Conservation (phyloP, 2,113 vertebrate genomes). For the Percina caprodes region DNA sequence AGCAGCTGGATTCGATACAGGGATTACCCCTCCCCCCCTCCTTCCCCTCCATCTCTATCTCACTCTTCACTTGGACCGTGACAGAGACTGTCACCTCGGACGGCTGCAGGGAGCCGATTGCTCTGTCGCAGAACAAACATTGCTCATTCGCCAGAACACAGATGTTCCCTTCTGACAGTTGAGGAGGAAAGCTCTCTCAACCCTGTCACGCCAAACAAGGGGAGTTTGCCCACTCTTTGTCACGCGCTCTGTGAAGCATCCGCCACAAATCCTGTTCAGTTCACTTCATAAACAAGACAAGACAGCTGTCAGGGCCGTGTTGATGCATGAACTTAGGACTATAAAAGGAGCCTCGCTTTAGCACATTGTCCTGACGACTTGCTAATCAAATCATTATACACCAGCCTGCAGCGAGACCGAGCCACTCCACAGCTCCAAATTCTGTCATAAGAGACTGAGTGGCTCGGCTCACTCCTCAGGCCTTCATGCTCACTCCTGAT, state of each 20-base stretch:
- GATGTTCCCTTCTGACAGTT: conserved; percentile 76
- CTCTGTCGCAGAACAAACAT: conserved; percentile 64
- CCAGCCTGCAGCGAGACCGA: conserved; percentile 27
- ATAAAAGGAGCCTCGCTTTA: conserved; percentile 45
- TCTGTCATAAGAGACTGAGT: conserved; percentile 30
- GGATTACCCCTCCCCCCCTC: conserved; percentile 61
- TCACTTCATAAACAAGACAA: conserved; percentile 62
- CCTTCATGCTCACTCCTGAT: conserved; percentile 46
- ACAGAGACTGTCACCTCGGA: conserved; percentile 74
- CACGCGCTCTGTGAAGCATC: conserved; percentile 54
- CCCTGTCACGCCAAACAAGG: conserved; percentile 73
- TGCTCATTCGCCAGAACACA: conserved; percentile 70
- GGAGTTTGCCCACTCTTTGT: conserved; percentile 63
- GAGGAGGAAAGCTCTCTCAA: conserved; percentile 68
- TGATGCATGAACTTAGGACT: conserved; percentile 50
- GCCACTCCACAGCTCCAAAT: not conserved
- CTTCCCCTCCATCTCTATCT: conserved; percentile 59
- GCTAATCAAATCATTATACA: conserved; percentile 64
- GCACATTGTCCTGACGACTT: conserved; percentile 48
- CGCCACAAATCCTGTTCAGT: conserved; percentile 65
- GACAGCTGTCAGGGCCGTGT: conserved; percentile 69
- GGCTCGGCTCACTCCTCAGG: conserved; percentile 28
- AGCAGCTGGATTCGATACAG: conserved; percentile 72
- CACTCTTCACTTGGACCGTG: conserved; percentile 65
- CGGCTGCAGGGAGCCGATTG: conserved; percentile 73